Evolutionary conservation across 92 coral and sea anemone genomes (phyloP), one percentile per base, ranked within the genome.

Genomic region (Porites rus): DNA sequence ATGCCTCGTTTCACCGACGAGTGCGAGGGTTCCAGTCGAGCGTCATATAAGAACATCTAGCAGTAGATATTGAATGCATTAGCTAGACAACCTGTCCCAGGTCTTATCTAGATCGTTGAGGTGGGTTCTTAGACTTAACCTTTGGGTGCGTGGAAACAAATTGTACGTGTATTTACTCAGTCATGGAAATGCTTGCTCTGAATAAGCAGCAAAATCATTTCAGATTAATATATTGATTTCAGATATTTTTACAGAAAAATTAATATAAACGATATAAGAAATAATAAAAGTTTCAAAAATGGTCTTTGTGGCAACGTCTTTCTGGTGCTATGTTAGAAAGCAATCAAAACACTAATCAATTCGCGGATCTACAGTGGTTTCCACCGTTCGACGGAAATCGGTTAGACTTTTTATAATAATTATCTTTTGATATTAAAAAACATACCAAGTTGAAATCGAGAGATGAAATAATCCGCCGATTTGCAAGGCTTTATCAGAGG

Each of bases 171-270:
- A 18, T 54, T 31, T 18, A 70, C 16, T 68, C 17, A 8, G 16
- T 54, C 43, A 21, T 10, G 80, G 38, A 10, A 19, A 8, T 51
- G 61, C 69, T 53, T 25, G 58, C 14, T 21, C 8, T 18, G 53
- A 52, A 53, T 74, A 24, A 64, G 43, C 6, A 43, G 50, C 12
- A 7, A 24, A 56, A 66, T 66, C n/a, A 22, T 46, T 65, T 66
- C 51, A 25, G 8, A 67, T 21, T 69, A 68, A 69, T 69, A 81
- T 81, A 70, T 81, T 81, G 86, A 83, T 83, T 51, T 73, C 54
- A 62, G 54, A 83, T 83, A 83, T 83, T 83, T 83, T 81, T 81
- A 43, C 65, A 83, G 70, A 63, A 83, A 83, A 61, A 12, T 13
- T 83, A 83, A 83, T 73, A 73, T 83, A 74, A 43, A 51, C 64